Conservation (phyloP, 2,797 vertebrate genomes). For the Ceryle rudis region DNA sequence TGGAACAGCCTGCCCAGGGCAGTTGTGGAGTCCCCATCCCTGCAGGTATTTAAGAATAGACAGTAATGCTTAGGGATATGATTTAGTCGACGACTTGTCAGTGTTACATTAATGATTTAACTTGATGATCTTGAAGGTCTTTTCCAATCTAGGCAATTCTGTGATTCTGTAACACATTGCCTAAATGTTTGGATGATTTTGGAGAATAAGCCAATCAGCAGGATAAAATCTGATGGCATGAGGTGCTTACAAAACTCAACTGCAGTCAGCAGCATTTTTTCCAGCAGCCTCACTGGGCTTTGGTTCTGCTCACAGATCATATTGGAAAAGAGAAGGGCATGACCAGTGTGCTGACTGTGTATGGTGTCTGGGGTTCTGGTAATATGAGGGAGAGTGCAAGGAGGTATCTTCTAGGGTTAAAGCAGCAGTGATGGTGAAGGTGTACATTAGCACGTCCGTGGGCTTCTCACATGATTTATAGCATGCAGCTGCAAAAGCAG, state of each 20-base stretch:
- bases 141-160: too few species aligned
- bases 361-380: accelerated
- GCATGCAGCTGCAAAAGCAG: not conserved
- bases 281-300: not conserved
- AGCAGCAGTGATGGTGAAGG: not conserved
- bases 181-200: not conserved
- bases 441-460: accelerated
- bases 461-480: not conserved
- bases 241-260: not conserved
- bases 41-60: too few species aligned
- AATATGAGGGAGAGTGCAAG: not conserved
- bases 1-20: too few species aligned
- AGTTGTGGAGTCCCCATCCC: too few species aligned
- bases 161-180: too few species aligned
- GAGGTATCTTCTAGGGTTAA: not conserved
- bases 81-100: too few species aligned
- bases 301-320: not conserved
- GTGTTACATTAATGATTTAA: too few species aligned
- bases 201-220: not conserved
- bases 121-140: too few species aligned
- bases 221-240: not conserved
- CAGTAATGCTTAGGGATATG: too few species aligned
- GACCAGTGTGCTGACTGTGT: accelerated
- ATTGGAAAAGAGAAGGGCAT: accelerated
- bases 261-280: not conserved